phyloP scores from a whole-genome alignment of 1,140 invertebrate species.

The Drosophila pseudoananassae region DNA sequence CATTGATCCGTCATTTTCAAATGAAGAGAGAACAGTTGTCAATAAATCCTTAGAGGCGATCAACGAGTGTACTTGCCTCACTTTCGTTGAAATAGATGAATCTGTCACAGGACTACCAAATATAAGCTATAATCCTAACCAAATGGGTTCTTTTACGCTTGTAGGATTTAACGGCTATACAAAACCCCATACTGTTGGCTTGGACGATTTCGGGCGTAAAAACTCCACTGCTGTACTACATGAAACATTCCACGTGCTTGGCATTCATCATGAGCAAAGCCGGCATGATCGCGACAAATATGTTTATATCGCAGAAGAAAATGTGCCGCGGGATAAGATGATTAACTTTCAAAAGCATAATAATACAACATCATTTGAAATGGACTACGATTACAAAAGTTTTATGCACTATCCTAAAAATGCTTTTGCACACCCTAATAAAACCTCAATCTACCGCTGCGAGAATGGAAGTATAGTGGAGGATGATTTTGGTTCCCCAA shows the following conservation, averaged over 20 bases:
- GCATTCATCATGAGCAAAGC: background rate
- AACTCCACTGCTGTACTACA: background rate
- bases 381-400: background rate
- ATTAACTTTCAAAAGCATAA: background rate
- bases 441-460: background rate
- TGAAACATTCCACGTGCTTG: background rate
- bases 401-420: background rate
- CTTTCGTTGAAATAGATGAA: too few species aligned
- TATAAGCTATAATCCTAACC: too few species aligned
- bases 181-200: too few species aligned
- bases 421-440: background rate
- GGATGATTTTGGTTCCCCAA: background rate
- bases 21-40: too few species aligned
- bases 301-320: background rate
- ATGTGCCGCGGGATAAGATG: background rate
- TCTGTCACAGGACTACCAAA: too few species aligned
- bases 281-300: background rate
- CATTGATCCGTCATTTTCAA: too few species aligned
- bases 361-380: background rate
- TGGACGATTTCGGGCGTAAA: background rate
- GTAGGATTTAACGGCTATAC: too few species aligned
- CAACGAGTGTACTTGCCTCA: too few species aligned
- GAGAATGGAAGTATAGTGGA: background rate
- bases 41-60: too few species aligned
- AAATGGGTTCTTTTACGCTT: too few species aligned